phyloP scores from a whole-genome alignment of 2,797 vertebrate species.

The Urophycis tenuis region DNA sequence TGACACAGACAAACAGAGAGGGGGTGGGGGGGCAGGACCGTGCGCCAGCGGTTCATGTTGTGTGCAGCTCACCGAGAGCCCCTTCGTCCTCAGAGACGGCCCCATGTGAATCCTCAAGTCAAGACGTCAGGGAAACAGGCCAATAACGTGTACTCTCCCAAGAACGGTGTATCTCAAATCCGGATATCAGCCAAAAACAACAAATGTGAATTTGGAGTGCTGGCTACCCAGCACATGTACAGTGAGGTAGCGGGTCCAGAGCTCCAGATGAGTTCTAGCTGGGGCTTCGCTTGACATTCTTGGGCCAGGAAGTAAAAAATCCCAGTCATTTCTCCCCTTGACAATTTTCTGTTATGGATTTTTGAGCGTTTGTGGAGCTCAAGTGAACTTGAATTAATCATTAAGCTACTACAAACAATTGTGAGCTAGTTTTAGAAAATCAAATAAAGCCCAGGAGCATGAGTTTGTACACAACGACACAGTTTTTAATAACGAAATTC shows the following conservation, averaged over 20 bases:
- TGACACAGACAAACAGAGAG: slow-evolving; percentile 15
- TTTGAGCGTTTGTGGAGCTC: not conserved
- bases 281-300: not conserved
- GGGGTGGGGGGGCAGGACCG: slow-evolving; percentile 22
- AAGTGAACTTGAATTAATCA: not conserved
- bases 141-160: not conserved
- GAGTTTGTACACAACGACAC: not conserved
- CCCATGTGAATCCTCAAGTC: not conserved
- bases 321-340: not conserved
- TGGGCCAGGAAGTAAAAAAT: not conserved
- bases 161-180: not conserved
- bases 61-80: not conserved
- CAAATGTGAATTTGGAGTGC: not conserved
- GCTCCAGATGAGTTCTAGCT: not conserved
- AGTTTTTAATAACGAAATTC: not conserved
- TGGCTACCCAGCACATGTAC: not conserved
- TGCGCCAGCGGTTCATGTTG: not conserved
- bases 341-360: not conserved
- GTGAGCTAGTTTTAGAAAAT: not conserved
- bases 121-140: not conserved
- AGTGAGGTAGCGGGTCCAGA: not conserved
- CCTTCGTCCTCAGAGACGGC: not conserved
- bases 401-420: not conserved
- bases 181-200: not conserved
- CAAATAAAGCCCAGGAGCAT: no score